A percentile compares a stretch with the other conserved stretches of the same genome.
Conservation (phyloP, 2,113 vertebrate genomes). For the Tyrannus savana region DNA sequence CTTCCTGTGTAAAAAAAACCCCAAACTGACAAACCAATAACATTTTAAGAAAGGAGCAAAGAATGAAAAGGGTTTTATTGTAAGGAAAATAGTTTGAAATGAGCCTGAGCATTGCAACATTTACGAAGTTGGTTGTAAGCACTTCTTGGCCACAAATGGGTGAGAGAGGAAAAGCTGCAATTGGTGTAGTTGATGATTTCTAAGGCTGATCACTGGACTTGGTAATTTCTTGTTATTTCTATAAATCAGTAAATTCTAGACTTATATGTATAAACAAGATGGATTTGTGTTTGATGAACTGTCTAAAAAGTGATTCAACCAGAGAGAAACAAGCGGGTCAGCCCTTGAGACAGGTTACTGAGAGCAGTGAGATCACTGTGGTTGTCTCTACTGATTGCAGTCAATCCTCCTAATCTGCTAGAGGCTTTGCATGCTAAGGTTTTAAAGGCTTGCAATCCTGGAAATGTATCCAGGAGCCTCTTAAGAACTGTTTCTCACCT, state of each 20-base stretch:
- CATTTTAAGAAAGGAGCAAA: not conserved
- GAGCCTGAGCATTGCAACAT: not conserved
- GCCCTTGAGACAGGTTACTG: not conserved
- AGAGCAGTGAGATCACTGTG: not conserved
- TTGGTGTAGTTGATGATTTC: not conserved
- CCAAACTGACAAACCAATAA: no score
- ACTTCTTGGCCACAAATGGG: not conserved
- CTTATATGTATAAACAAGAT: not conserved
- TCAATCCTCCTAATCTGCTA: not conserved
- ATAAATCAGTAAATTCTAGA: not conserved
- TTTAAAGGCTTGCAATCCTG: not conserved
- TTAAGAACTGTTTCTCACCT: not conserved
- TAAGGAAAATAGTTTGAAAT: not conserved
- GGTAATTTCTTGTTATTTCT: not conserved
- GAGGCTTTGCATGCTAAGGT: not conserved
- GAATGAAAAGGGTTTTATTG: not conserved
- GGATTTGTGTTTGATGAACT: not conserved
- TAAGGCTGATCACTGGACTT: not conserved
- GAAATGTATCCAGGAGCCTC: not conserved
- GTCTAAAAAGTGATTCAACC: not conserved
- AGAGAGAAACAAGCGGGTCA: not conserved
- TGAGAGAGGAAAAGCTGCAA: not conserved
- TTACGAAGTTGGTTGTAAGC: not conserved
- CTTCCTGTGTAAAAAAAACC: not conserved
- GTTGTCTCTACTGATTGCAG: not conserved